A percentile compares a stretch with the other conserved stretches of the same genome.
These are phyloP conservation scores for Oedothorax gibbosus DNA, from an alignment of 1,140 invertebrate species.

Conservation along the genomic window DNA sequence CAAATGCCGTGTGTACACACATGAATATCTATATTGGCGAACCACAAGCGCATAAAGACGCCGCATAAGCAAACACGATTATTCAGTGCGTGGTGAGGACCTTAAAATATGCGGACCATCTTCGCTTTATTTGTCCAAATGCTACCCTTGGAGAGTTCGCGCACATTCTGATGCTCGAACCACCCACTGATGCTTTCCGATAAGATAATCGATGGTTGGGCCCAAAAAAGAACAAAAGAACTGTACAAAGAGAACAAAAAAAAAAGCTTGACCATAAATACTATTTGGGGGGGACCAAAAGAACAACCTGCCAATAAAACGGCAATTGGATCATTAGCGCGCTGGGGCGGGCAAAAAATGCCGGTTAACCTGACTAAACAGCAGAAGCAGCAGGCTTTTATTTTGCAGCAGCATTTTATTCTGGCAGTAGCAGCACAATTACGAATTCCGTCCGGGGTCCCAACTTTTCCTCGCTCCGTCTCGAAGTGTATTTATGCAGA, in stretches of 20 bases:
- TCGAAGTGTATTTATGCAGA: conserved; percentile 60
- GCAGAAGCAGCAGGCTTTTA: conserved; percentile 52
- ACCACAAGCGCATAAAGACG: conserved; percentile 43
- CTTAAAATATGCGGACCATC: conserved; percentile 54
- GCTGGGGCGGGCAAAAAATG: conserved; percentile 29
- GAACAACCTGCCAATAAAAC: conserved; percentile 56
- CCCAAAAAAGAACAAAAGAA: too few species aligned
- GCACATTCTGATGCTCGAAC: conserved; percentile 33
- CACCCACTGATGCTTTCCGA: neutral
- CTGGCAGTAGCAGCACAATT: conserved; percentile 37
- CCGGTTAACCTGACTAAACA: conserved; percentile 53
- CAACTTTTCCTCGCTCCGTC: conserved; percentile 55
- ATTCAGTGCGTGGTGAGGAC: conserved; percentile 33
- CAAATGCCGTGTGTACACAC: conserved; percentile 58
- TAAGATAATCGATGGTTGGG: conserved; percentile 44
- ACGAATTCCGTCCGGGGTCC: conserved; percentile 54
- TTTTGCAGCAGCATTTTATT: conserved; percentile 35
- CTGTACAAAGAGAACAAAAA: neutral
- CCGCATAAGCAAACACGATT: conserved; percentile 58
- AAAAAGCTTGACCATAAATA: conserved; percentile 59
- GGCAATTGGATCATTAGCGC: conserved; percentile 45
- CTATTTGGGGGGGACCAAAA: conserved; percentile 41
- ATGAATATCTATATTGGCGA: conserved; percentile 50
- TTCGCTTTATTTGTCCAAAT: conserved; percentile 51
- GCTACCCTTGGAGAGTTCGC: conserved; percentile 41